phyloP scores from a whole-genome alignment of 2,888 invertebrate genomes.

The Apodemia duryi region DNA sequence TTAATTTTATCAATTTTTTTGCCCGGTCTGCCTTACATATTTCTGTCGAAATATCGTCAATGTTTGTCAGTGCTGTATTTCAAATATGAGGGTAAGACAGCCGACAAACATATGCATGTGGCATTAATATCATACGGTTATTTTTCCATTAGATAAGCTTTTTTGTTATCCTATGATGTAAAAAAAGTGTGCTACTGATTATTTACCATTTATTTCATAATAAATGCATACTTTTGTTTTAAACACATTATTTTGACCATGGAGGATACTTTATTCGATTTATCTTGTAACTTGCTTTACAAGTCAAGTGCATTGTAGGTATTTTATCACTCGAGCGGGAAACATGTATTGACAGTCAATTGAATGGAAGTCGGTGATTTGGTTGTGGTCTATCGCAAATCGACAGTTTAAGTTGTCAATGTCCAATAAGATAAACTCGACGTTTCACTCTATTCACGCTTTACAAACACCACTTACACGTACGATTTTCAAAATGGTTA shows the following conservation, averaged over 20 bases:
- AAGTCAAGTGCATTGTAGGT: not conserved
- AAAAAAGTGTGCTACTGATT: too few relatives aligned
- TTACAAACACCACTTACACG: conserved; percentile 30
- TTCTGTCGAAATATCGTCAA: too few relatives aligned
- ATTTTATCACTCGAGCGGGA: conserved; percentile 11
- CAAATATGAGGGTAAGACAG: too few relatives aligned
- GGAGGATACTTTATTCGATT: not conserved
- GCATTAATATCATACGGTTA: too few relatives aligned
- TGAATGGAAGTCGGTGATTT: conserved; percentile 14
- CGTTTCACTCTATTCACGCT: conserved; percentile 32
- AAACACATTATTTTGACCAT: not conserved
- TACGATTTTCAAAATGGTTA: conserved; percentile 18
- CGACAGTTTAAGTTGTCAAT: conserved; percentile 33
- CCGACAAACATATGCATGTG: too few relatives aligned
- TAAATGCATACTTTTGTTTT: too few relatives aligned
- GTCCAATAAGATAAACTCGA: conserved; percentile 36
- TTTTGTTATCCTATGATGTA: too few relatives aligned
- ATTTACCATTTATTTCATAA: too few relatives aligned
- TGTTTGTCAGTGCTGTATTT: too few relatives aligned
- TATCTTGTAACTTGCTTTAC: not conserved
- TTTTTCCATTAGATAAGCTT: too few relatives aligned
- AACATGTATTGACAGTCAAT: conserved; percentile 8
- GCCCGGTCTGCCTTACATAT: too few relatives aligned
- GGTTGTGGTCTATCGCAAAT: conserved; percentile 14
- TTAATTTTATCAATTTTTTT: too few relatives aligned